A percentile compares a stretch with the other conserved stretches of the same genome.
Conservation (phyloP, 2,113 vertebrate species). For the Falcunculus frontatus region DNA sequence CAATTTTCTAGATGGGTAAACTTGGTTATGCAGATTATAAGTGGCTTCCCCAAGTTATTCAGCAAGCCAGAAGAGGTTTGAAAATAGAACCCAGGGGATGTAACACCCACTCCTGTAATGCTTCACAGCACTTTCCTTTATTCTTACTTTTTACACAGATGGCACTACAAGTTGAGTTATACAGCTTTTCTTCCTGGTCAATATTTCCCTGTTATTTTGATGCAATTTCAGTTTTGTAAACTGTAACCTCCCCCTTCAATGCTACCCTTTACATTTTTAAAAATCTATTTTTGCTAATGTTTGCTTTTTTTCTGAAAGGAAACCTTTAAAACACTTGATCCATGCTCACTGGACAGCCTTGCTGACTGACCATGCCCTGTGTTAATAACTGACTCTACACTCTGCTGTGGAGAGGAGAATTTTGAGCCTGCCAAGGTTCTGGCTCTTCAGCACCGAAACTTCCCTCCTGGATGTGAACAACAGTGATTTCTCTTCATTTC, state of each 20-base stretch:
- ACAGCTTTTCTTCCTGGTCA: neutral
- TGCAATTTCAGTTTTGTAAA: neutral
- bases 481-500: slow-evolving; percentile 62
- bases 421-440: neutral
- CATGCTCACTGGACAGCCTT: neutral
- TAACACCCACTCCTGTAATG: neutral
- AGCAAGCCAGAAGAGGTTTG: neutral
- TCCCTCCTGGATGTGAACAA: slow-evolving; percentile 39
- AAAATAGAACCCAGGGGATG: neutral
- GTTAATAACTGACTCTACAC: neutral
- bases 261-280: neutral
- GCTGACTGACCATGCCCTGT: neutral
- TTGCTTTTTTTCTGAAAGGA: neutral
- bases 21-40: slow-evolving; percentile 22
- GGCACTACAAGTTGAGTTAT: neutral
- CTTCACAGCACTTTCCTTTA: neutral
- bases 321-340: neutral
- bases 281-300: neutral
- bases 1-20: slow-evolving; percentile 52
- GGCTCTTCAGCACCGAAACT: slow-evolving; percentile 26
- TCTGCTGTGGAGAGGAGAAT: neutral
- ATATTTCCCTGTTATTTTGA: neutral
- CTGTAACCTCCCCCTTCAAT: neutral
- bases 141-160: neutral
- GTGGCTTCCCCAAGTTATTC: neutral